A percentile compares a stretch with the other conserved stretches of the same genome.
phyloP scores from a whole-genome alignment of 2,113 vertebrate species.

The Psittacus erithacus region DNA sequence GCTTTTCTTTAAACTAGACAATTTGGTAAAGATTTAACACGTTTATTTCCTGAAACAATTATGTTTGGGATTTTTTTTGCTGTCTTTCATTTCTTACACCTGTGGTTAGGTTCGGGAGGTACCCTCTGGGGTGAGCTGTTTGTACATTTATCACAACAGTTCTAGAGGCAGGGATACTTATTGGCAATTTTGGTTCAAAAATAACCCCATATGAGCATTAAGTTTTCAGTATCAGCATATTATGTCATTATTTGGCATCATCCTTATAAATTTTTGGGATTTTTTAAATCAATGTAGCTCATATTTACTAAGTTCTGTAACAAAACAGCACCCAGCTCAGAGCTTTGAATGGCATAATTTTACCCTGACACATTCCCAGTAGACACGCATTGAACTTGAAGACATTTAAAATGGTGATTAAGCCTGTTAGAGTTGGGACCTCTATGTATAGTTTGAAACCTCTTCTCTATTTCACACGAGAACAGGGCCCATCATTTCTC shows the following conservation, averaged over 20 bases:
- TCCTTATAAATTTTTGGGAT: fast-evolving
- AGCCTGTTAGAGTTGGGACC: neutral
- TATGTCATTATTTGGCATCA: neutral
- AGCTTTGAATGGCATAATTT: neutral
- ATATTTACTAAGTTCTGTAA: neutral
- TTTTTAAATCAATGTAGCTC: neutral
- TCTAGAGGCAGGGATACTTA: neutral
- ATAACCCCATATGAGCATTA: neutral
- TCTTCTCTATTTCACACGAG: neutral
- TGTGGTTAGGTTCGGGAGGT: neutral
- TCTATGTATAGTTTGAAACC: neutral
- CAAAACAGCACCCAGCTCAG: neutral
- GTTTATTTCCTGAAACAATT: neutral
- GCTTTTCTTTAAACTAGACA: neutral
- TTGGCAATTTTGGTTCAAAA: neutral
- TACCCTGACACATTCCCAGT: neutral
- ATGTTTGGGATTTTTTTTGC: fast-evolving
- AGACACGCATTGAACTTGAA: neutral
- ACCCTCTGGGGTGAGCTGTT: neutral
- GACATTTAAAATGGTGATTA: neutral
- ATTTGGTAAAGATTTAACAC: neutral
- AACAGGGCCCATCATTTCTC: neutral
- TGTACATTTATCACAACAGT: neutral
- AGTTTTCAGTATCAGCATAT: neutral
- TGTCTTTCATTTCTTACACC: neutral